Evolutionary conservation across 2,888 invertebrate species (phyloP), one percentile per base, ranked within the genome.

Genomic region (Melanotus villosus): DNA sequence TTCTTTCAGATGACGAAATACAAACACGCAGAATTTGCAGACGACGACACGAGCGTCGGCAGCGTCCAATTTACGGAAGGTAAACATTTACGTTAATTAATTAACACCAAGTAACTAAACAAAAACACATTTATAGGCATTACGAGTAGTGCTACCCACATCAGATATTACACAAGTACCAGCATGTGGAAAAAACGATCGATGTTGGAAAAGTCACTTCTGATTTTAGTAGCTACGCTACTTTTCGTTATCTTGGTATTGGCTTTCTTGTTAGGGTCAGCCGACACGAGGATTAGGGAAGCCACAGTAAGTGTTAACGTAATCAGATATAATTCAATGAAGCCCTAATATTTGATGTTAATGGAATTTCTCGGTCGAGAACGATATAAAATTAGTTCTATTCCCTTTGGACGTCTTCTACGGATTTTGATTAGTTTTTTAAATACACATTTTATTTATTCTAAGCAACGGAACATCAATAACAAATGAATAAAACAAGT

Each of bases 21-120:
- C 82, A 94, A 94, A 85, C 93, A 94, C 85, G 92, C 94, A 19
- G 94, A 94, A 79, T 93, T 95, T 79, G 92, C 92, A 82, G 94
- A 94, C 80, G 93, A 94, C 74, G 95, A 95, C 81, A 71, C 71
- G 4, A 94, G 94, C 80, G 90, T 94, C 79, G 94, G 94, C 76
- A 94, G 94, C 57, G 93, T 94, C 30, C 94, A 93, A 77, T 87
- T 95, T 71, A 94, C 92, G 74, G 94, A 94, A 84, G 92, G 84
- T 81, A 76, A 30, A 7, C 7, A 43, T 45, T n/a, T n/a, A n/a
- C n/a, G n/a, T n/a, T n/a, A n/a, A n/a, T n/a, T n/a, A n/a, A n/a
- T n/a, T n/a, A n/a, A n/a, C n/a, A n/a, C n/a, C n/a, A n/a, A n/a
- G n/a, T n/a, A n/a, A n/a, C n/a, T 62, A n/a, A 12, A 3, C 5